A percentile compares a stretch with the other conserved stretches of the same genome.
These are phyloP conservation scores for Ladona fulva DNA, from an alignment of 1,140 invertebrate genomes.

Conservation along the genomic window DNA sequence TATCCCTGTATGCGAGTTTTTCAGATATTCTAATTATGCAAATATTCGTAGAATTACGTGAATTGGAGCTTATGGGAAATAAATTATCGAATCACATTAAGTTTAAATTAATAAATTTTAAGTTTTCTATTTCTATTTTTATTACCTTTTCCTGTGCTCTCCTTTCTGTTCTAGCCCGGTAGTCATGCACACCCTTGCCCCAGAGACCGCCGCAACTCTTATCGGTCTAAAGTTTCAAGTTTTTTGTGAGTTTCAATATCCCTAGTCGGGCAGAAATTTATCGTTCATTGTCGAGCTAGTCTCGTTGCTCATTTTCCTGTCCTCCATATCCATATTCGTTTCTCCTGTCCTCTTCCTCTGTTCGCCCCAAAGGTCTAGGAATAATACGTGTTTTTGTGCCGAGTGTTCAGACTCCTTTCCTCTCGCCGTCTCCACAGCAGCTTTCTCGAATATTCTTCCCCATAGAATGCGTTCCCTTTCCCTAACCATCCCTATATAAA, in stretches of 20 bases:
- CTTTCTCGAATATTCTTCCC: background rate
- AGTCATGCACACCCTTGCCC: no score
- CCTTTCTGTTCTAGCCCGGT: no score
- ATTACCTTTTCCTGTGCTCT: no score
- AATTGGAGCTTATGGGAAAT: no score
- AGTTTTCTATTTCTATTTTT: no score
- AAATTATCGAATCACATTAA: no score
- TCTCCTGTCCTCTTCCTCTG: background rate
- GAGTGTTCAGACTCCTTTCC: background rate
- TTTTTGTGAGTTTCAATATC: slow-evolving; percentile 5
- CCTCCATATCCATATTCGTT: background rate
- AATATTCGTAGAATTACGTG: no score
- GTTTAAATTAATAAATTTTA: no score
- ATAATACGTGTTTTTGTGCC: background rate
- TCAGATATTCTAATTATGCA: no score
- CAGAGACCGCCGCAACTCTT: no score
- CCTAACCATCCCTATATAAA: background rate
- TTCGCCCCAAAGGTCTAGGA: background rate
- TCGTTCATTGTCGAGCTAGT: background rate
- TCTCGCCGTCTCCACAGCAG: background rate
- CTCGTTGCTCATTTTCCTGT: background rate
- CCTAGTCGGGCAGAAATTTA: background rate
- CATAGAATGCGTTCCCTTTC: background rate
- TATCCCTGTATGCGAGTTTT: no score
- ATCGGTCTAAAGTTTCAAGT: background rate